Evolutionary conservation across 2,113 vertebrate genomes (phyloP).

Genomic region (Promerops cafer): DNA sequence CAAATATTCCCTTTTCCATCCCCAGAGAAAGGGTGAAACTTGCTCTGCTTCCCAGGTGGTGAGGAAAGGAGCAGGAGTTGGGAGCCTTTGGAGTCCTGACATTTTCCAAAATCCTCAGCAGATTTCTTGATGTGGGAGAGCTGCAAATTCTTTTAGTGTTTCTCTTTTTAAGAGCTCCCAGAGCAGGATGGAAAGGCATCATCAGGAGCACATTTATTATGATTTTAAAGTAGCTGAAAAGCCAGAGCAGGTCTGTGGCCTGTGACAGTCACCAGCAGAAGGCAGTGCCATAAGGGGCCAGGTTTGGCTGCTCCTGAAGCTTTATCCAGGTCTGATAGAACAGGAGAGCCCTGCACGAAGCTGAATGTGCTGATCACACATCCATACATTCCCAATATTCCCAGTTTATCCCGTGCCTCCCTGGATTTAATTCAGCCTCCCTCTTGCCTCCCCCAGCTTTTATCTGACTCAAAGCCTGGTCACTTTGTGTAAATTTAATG

Average conservation of each 20-base stretch:
- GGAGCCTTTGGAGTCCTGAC: background rate
- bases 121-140: background rate
- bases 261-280: background rate
- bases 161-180: background rate
- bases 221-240: background rate
- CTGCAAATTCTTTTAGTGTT: background rate
- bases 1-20: constrained; percentile 32
- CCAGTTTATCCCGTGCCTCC: background rate
- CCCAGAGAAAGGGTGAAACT: background rate
- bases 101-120: background rate
- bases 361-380: background rate
- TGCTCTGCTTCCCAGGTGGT: background rate
- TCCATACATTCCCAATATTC: background rate
- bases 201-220: background rate
- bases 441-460: background rate
- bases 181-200: background rate
- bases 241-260: background rate
- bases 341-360: background rate
- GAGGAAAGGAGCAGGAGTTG: background rate
- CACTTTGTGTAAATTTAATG: background rate
- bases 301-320: background rate
- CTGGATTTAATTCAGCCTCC: background rate
- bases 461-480: background rate
- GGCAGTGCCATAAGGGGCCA: background rate
- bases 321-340: background rate